phyloP scores from a whole-genome alignment of 92 coral and sea anemone genomes.

The Hydrozoanthus gracilis region DNA sequence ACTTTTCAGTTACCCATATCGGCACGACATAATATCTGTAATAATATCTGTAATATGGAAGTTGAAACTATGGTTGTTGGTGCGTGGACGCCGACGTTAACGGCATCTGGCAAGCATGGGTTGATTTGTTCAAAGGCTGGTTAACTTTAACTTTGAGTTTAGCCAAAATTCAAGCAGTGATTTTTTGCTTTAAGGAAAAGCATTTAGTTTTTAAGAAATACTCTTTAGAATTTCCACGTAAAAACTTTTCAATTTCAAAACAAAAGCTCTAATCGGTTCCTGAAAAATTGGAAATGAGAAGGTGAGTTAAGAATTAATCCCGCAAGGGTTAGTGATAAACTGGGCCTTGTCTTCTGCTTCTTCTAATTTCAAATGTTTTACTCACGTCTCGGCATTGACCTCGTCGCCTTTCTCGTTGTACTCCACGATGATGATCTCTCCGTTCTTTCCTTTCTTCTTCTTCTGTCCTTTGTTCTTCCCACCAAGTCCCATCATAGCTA shows the following conservation, averaged over 20 bases:
- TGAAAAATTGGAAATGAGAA: too few relatives aligned
- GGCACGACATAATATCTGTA: too few relatives aligned
- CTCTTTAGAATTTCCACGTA: not conserved
- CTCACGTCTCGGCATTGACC: conserved; percentile 89
- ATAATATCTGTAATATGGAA: not conserved
- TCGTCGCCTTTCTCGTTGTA: conserved; percentile 87
- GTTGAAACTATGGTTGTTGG: not conserved
- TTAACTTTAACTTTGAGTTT: too few relatives aligned
- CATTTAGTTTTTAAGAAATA: too few relatives aligned
- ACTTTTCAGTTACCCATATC: too few relatives aligned
- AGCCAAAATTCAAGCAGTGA: too few relatives aligned
- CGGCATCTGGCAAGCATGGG: too few relatives aligned
- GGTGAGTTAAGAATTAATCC: too few relatives aligned
- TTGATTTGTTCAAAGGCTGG: too few relatives aligned
- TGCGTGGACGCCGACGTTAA: not conserved
- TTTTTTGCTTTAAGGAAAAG: too few relatives aligned
- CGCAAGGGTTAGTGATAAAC: not conserved
- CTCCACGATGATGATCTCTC: conserved; percentile 76
- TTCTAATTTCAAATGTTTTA: conserved; percentile 3
- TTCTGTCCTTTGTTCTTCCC: conserved; percentile 59
- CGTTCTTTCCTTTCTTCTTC: conserved; percentile 57
- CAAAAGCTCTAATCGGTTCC: not conserved
- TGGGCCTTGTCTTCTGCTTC: not conserved
- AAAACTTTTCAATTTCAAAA: not conserved
- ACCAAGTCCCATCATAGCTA: conserved; percentile 88